Evolutionary conservation across 2,888 invertebrate species (phyloP), one percentile per base, ranked within the genome.

Genomic region (Coleophora deauratella): DNA sequence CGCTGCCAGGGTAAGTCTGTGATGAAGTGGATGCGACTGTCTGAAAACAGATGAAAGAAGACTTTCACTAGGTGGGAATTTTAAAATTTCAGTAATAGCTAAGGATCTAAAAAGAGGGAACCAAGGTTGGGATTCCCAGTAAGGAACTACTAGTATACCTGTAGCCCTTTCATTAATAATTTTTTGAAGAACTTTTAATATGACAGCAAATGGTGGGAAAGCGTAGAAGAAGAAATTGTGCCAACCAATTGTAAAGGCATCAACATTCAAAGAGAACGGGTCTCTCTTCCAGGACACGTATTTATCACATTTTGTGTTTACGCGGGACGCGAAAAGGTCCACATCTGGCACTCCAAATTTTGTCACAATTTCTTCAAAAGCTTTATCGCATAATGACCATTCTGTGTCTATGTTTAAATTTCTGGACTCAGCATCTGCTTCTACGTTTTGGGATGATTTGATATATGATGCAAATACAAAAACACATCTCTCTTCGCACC

Each of bases 211-310:
- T 9, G 49, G 47, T 9, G 45, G 45, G 35, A 50, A 50, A 3
- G 45, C 47, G 37, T 50, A 45, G 41, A 47, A 47, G 28, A 31
- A 45, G 30, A 33, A 35, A 10, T 31, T 27, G 10, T 30, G 14
- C 47, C 50, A 50, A 15, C 11, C 4, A 1, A 45, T 8, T 1
- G 45, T 47, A 37, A 50, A 50, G n/a, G 50, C 50, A 28, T 50
- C 47, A 1, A 50, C 35, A 11, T 34, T 33, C 21, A 40, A 41
- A 12, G 45, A 37, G 9, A 40, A 30, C 1, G 50, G 50, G 27
- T 45, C 47, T 6, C 34, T 10, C 15, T 44, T 41, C 41, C 44
- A 45, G 14, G 45, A 41, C 10, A 45, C 27, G n/a, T 39, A 39
- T 10, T 27, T 36, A 10, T 33, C 34, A 37, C 34, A 44, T 32